Base-by-base conservation (phyloP, 2,888 invertebrate genomes). In the Tuta absoluta region DNA sequence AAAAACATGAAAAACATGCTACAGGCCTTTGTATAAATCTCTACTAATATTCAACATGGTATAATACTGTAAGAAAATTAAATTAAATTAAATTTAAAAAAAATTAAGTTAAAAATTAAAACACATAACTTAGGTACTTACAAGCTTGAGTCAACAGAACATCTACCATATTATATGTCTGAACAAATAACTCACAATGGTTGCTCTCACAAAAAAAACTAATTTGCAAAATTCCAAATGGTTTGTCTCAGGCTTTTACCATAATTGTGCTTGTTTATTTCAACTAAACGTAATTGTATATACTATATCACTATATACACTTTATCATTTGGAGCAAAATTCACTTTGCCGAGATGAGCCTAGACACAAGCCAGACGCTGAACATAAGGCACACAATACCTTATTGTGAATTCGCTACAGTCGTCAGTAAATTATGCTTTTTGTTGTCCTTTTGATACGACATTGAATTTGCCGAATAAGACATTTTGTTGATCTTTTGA, bases 281-380 rank as follows among this genome's bases (percentile, higher is more conserved):
- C 45, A 8, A 4, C 45, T 45, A n/a, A 17, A n/a, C 4, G 41
- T 41, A 14, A 41, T 41, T 41, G 41, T 12, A 14, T 2, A 7
- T 41, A 3, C 14, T 41, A 0, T 41, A 41, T 12, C 41, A 41
- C 14, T 41, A 0, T 41, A 41, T 12, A 12, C 11, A 41, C 41
- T 41, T 51, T 51, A 23, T 51, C 21, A 51, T 51, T 23, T 21
- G 11, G 51, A 51, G 51, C 19, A 11, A 51, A 48, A 51, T 51
- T 51, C 19, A 51, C 51, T 51, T 51, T 21, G 51, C 23, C 23
- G 11, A 11, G 51, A 21, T 4, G 19, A 51, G 51, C 23, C 51
- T 11, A 48, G 51, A 51, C 23, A 23, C 23, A 23, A 51, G 21
- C 19, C 51, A 51, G 51, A 23, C 10, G 12, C 5, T 41, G 8